Conservation (phyloP, 2,113 vertebrate genomes). For the Castor canadensis region DNA sequence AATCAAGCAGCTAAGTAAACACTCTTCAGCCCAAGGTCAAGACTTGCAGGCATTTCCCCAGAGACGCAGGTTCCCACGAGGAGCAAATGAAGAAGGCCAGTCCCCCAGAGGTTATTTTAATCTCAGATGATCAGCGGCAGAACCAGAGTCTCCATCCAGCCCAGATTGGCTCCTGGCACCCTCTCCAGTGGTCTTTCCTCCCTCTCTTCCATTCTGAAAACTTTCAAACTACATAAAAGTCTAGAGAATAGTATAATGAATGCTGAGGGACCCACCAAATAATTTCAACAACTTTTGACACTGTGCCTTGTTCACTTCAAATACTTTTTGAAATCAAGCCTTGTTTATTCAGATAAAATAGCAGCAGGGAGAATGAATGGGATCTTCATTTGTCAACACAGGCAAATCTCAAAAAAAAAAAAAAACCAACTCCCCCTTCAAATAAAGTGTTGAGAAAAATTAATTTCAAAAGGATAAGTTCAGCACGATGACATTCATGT, state of each 20-base stretch:
- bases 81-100: neutral
- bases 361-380: neutral
- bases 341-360: slow-evolving; percentile 38
- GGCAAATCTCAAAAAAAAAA: neutral
- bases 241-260: neutral
- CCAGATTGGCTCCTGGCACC: neutral
- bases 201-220: slow-evolving; percentile 7
- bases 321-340: neutral
- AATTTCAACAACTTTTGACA: neutral
- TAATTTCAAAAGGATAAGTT: neutral
- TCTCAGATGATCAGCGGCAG: neutral
- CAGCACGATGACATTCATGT: neutral
- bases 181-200: neutral
- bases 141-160: neutral
- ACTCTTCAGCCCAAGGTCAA: slow-evolving; percentile 3
- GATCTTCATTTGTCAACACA: neutral
- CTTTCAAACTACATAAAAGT: neutral
- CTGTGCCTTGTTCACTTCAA: neutral
- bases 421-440: neutral
- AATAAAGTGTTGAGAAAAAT: neutral
- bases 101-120: neutral
- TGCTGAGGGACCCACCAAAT: neutral
- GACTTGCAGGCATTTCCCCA: slow-evolving; percentile 6
- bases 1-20: slow-evolving; percentile 46
- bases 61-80: slow-evolving; percentile 28